These are phyloP conservation scores for Neosilurus mollespiculum DNA, from an alignment of 2,797 vertebrate genomes.

Conservation along the genomic window DNA sequence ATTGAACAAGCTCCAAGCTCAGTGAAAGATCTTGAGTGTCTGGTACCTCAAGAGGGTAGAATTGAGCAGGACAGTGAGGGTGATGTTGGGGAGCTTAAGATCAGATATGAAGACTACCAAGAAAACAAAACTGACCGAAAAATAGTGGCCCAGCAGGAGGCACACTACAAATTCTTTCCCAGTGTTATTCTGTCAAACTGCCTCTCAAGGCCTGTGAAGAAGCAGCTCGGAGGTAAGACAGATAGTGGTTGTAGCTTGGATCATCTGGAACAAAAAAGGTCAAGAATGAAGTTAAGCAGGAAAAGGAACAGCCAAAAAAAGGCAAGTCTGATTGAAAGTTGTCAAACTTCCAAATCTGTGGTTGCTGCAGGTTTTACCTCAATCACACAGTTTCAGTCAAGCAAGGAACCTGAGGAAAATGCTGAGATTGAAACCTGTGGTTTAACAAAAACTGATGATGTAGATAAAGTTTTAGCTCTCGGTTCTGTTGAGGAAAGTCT, in stretches of 20 bases:
- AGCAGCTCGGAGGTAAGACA: constrained; percentile 66
- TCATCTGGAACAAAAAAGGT: constrained; percentile 75
- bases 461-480: constrained; percentile 33
- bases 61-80: constrained; percentile 75
- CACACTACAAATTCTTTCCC: constrained; percentile 98
- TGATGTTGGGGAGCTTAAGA: constrained; percentile 92
- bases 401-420: constrained; percentile 51
- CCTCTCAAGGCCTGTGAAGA: constrained; percentile 85
- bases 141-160: constrained; percentile 91
- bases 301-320: constrained; percentile 74
- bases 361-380: constrained; percentile 64
- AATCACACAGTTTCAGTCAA: constrained; percentile 29
- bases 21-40: constrained; percentile 61
- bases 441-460: constrained; percentile 25
- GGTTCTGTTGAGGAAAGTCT: constrained; percentile 52
- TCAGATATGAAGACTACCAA: constrained; percentile 96
- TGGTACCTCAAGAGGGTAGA: constrained; percentile 62
- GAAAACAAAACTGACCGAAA: constrained; percentile 92
- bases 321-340: constrained; percentile 71
- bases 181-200: constrained; percentile 98
- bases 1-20: constrained; percentile 61
- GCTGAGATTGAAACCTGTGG: constrained; percentile 47
- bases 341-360: constrained; percentile 51
- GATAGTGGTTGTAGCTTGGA: constrained; percentile 75
- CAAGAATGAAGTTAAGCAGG: constrained; percentile 84